Conservation (phyloP, 2,888 invertebrate species). For the Ecliptopera silaceata region DNA sequence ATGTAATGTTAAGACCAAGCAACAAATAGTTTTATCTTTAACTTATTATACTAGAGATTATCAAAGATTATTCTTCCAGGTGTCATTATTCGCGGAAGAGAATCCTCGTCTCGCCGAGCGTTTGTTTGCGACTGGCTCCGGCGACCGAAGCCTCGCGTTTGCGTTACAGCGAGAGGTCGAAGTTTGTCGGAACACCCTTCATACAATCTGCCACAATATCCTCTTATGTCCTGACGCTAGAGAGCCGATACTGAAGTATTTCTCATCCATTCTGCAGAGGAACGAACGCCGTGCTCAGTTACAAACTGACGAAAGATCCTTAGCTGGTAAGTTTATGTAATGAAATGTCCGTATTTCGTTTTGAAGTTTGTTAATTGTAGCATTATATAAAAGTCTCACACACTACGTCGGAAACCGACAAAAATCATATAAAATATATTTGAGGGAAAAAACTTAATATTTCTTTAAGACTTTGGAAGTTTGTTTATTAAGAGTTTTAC, state of each 20-base stretch:
- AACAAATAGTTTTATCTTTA: too few relatives aligned
- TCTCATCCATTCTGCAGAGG: slow-evolving; percentile 88
- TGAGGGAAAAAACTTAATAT: too few relatives aligned
- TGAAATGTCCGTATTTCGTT: background rate
- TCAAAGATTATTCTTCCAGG: slow-evolving; percentile 44
- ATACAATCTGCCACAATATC: slow-evolving; percentile 92
- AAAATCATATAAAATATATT: too few relatives aligned
- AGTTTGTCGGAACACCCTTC: slow-evolving; percentile 88
- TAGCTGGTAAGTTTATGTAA: slow-evolving; percentile 82
- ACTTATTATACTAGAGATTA: too few relatives aligned
- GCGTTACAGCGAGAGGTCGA: slow-evolving; percentile 92
- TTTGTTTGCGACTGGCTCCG: slow-evolving; percentile 80
- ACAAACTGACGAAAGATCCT: slow-evolving; percentile 92
- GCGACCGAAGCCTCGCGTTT: slow-evolving; percentile 86
- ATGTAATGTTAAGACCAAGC: too few relatives aligned
- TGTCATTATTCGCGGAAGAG: slow-evolving; percentile 96
- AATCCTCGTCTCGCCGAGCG: slow-evolving; percentile 94
- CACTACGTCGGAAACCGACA: too few relatives aligned
- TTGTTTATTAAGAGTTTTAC: too few relatives aligned
- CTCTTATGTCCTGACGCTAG: slow-evolving; percentile 92
- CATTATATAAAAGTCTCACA: too few relatives aligned
- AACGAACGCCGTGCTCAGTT: slow-evolving; percentile 96
- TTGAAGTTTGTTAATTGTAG: too few relatives aligned
- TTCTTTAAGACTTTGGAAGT: too few relatives aligned
- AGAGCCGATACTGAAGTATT: slow-evolving; percentile 89